A percentile compares a stretch with the other conserved stretches of the same genome.
These are phyloP conservation scores for Eupithecia subumbrata DNA, from an alignment of 2,888 invertebrate species.

Conservation along the genomic window DNA sequence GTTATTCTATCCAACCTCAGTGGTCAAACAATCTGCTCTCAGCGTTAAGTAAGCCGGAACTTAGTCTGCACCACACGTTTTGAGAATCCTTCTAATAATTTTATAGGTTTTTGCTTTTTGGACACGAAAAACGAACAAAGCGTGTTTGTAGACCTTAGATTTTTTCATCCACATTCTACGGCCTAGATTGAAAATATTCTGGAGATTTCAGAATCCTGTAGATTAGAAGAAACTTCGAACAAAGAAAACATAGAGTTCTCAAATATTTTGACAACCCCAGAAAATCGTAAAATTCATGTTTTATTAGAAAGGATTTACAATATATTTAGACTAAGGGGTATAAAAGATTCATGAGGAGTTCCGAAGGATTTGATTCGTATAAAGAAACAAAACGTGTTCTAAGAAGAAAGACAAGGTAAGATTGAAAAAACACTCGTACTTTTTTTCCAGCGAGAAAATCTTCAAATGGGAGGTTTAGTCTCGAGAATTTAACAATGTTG, in stretches of 20 bases:
- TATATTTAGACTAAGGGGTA: background rate
- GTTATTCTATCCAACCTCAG: background rate
- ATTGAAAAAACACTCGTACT: background rate
- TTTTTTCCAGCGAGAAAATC: background rate
- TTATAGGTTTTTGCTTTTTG: background rate
- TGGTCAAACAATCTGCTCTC: background rate
- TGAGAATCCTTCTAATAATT: background rate
- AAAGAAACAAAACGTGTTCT: background rate
- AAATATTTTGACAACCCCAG: background rate
- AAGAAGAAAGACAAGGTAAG: background rate
- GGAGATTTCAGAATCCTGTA: background rate
- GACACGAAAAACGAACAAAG: background rate
- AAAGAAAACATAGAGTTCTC: background rate
- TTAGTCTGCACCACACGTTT: conserved; percentile 2
- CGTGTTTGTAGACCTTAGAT: background rate
- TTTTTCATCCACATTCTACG: background rate
- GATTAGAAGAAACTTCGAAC: background rate
- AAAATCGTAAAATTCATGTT: background rate
- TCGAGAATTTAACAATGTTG: background rate
- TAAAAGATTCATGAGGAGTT: conserved; percentile 24
- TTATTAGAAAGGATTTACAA: background rate
- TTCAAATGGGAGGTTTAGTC: background rate
- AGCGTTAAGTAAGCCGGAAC: background rate
- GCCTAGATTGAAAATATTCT: background rate
- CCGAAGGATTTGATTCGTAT: conserved; percentile 22